Conservation (phyloP, 2,888 invertebrate genomes). For the Lochmaea crataegi region DNA sequence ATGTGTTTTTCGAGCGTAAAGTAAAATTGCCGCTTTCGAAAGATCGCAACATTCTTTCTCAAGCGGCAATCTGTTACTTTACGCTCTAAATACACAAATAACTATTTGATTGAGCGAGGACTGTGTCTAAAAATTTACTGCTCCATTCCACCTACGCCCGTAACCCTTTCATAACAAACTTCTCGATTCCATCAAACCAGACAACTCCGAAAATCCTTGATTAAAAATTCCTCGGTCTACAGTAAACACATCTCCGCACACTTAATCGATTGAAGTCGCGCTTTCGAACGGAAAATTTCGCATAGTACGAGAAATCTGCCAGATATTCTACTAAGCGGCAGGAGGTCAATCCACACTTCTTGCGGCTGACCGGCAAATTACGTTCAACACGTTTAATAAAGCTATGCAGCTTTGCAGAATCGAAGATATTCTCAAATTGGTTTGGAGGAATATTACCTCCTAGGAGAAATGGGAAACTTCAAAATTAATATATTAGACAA, state of each 20-base stretch:
- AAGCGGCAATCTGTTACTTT: too few relatives aligned
- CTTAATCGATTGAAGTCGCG: conserved; percentile 29
- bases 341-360: conserved; percentile 39
- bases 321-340: conserved; percentile 31
- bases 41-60: too few relatives aligned
- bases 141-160: conserved; percentile 12
- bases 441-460: background rate
- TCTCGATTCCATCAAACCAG: conserved; percentile 20
- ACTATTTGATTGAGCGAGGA: too few relatives aligned
- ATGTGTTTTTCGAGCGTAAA: too few relatives aligned
- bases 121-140: conserved; percentile 1
- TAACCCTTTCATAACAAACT: conserved; percentile 18
- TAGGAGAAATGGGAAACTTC: background rate
- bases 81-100: too few relatives aligned
- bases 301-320: conserved; percentile 31
- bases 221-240: conserved; percentile 30
- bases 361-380: conserved; percentile 42
- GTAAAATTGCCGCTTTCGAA: too few relatives aligned
- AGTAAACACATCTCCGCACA: conserved; percentile 25
- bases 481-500: too few relatives aligned
- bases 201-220: conserved; percentile 24
- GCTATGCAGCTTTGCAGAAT: conserved; percentile 28
- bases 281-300: conserved; percentile 33
- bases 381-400: conserved; percentile 37
- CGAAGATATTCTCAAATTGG: conserved; percentile 11